These are phyloP conservation scores for Prosapia bicincta DNA, from an alignment of 2,888 invertebrate genomes.

Conservation along the genomic window DNA sequence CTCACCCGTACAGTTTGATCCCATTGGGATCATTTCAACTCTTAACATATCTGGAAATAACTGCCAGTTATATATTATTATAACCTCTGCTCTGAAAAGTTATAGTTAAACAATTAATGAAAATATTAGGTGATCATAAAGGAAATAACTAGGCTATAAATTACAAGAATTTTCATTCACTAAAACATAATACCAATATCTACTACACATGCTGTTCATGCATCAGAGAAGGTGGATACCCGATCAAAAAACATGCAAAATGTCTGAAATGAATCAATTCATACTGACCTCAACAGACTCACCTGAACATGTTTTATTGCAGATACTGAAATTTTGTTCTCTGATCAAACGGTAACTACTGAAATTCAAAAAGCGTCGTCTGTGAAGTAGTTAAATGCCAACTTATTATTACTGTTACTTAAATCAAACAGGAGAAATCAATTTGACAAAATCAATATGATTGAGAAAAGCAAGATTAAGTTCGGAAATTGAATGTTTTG, in stretches of 20 bases:
- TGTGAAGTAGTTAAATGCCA: not conserved
- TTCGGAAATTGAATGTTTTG: not conserved
- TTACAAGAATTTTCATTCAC: not conserved
- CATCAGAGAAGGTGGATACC: not conserved
- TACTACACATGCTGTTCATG: not conserved
- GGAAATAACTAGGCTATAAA: not conserved
- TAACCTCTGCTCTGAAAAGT: too few relatives aligned
- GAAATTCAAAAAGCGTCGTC: not conserved
- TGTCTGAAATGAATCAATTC: not conserved
- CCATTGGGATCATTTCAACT: too few relatives aligned
- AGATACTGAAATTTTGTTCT: not conserved
- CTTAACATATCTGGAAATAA: too few relatives aligned
- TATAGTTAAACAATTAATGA: too few relatives aligned
- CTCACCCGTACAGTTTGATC: too few relatives aligned
- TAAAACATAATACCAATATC: not conserved
- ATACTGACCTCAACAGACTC: constrained; percentile 9
- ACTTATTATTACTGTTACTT: not conserved
- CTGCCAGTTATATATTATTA: too few relatives aligned
- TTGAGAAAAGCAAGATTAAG: not conserved
- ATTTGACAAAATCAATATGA: not conserved
- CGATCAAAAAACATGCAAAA: constrained; percentile 15
- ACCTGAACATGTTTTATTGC: constrained; percentile 1
- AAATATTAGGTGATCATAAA: too few relatives aligned
- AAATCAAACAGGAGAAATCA: not conserved
- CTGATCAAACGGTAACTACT: not conserved